Evolutionary conservation across 1,140 invertebrate species (phyloP), one percentile per base, ranked within the genome.

Genomic region (Zophobas morio): DNA sequence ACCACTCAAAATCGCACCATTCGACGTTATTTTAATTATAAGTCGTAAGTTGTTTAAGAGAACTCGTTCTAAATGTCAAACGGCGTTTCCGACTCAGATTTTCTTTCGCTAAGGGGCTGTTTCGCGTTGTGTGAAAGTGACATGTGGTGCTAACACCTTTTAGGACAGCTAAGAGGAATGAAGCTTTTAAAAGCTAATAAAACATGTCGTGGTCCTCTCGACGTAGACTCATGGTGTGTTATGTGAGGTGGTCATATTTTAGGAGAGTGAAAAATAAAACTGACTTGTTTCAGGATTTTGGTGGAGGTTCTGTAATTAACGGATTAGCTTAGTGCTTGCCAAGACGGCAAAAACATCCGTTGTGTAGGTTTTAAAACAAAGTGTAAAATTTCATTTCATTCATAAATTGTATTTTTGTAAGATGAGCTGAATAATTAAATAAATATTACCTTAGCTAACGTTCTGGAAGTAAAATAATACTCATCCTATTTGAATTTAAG

Each of bases 141-240:
- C 49, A 51, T 51, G 49, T 51, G 49, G 49, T 51, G 6, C 49
- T 20, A 20, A 51, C n/a, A 51, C 49, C 49, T 51, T 51, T 51
- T 51, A 51, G 20, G 20, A 51, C 49, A 20, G n/a, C 42, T 46
- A 46, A 8, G 42, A 46, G 42, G 3, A 8, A 20, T 20, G n/a
- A 51, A 51, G 49, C 49, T 51, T 51, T 51, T 51, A 51, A 51
- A 51, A 51, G 49, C 49, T 51, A 51, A 51, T 51, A 51, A 51
- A 4, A 51, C 49, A 46, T 20, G 20, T 20, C 20, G 20, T 20
- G 20, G 42, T 46, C 42, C 6, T 20, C 6, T 51, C 49, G 49
- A 51, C 6, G 2, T 5, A 2, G 49, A n/a, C 49, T 20, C 6
- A 51, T 2, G 20, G n/a, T 51, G 6, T 4, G 49, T 20, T 51